Conservation (phyloP, 2,888 invertebrate species). For the Macrosoma leucophasiata region DNA sequence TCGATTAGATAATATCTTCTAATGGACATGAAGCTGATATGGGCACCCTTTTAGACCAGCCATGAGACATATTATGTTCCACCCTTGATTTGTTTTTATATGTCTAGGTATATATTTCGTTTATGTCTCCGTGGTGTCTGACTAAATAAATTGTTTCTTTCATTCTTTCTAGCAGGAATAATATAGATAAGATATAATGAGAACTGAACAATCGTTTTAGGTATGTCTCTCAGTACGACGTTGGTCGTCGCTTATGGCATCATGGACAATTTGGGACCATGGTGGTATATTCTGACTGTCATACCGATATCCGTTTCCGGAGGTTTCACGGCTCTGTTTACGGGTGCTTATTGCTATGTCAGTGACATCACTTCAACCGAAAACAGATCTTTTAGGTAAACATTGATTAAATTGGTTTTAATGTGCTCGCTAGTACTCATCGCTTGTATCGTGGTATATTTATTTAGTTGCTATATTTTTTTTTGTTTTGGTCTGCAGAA, state of each 20-base stretch:
- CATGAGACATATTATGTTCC: too few relatives aligned
- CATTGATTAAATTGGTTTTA: neutral
- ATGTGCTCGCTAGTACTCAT: constrained; percentile 3
- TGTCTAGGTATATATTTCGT: too few relatives aligned
- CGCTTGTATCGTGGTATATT: constrained; percentile 1
- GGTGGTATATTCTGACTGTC: constrained; percentile 70
- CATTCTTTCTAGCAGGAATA: too few relatives aligned
- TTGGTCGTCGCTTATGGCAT: constrained; percentile 48
- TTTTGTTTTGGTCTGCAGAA: constrained; percentile 59
- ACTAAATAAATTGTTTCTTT: too few relatives aligned
- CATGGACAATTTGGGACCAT: constrained; percentile 51
- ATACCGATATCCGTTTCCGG: constrained; percentile 77
- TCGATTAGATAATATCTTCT: too few relatives aligned
- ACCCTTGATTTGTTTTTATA: too few relatives aligned
- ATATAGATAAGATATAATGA: too few relatives aligned
- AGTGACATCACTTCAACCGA: constrained; percentile 77
- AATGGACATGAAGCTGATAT: too few relatives aligned
- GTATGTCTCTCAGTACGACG: constrained; percentile 45
- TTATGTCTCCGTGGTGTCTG: too few relatives aligned
- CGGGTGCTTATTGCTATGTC: constrained; percentile 79
- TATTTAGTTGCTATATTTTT: neutral
- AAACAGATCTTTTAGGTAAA: constrained; percentile 77
- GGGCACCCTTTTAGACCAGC: too few relatives aligned
- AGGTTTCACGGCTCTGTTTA: constrained; percentile 77
- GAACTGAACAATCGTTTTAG: constrained; percentile 46